These are phyloP conservation scores for Epinephelus lanceolatus DNA, from an alignment of 2,113 vertebrate genomes.

Conservation along the genomic window DNA sequence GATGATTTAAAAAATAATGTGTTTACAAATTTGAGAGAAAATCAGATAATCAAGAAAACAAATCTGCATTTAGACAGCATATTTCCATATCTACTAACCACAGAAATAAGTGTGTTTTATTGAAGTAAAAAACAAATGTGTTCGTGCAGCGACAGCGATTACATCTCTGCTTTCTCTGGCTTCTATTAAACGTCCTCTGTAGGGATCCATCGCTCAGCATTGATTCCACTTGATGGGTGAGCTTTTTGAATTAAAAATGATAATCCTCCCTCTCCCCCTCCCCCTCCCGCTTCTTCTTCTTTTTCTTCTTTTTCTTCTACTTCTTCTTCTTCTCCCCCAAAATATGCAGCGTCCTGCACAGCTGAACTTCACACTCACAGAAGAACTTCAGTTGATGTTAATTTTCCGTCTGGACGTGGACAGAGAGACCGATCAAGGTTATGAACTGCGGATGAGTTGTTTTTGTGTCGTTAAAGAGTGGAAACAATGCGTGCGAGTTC, in stretches of 20 bases:
- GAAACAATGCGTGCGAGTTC: slow-evolving; percentile 11
- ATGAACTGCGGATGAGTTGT: slow-evolving; percentile 11
- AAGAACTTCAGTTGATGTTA: not conserved
- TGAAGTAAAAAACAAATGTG: not conserved
- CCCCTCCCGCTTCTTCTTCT: not conserved
- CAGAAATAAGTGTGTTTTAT: not conserved
- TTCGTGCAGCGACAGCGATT: not conserved
- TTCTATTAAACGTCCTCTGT: slow-evolving; percentile 32
- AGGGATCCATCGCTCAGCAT: slow-evolving; percentile 34
- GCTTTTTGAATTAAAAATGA: slow-evolving; percentile 46
- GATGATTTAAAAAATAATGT: not conserved
- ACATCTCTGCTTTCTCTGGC: slow-evolving; percentile 26
- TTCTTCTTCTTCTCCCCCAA: not conserved
- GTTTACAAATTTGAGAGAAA: slow-evolving; percentile 12
- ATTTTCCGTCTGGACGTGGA: slow-evolving; percentile 3
- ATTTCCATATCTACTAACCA: slow-evolving; percentile 38
- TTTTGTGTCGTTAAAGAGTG: not conserved
- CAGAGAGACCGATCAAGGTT: slow-evolving; percentile 30
- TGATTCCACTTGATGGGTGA: slow-evolving; percentile 22
- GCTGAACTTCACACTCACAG: slow-evolving; percentile 29
- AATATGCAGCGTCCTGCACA: slow-evolving; percentile 24
- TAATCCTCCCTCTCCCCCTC: not conserved
- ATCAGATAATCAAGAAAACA: slow-evolving; percentile 21
- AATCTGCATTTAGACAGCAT: slow-evolving; percentile 1
- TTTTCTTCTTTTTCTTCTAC: too few species aligned